Evolutionary conservation across 2,888 invertebrate genomes (phyloP).

Genomic region (Cheilosia grossa): DNA sequence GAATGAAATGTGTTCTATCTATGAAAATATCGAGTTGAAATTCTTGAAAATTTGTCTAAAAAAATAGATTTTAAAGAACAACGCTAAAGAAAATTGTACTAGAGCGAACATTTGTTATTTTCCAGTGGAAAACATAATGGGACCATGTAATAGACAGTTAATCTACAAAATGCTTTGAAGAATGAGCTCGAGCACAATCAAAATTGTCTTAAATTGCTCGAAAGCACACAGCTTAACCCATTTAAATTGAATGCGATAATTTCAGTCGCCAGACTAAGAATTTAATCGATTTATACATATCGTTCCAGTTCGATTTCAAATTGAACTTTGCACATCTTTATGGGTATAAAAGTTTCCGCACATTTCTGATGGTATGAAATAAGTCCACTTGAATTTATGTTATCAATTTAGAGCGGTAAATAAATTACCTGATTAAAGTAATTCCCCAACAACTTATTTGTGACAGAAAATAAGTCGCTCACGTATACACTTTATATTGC

Average conservation of each 20-base stretch:
- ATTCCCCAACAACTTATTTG: conserved; percentile 11
- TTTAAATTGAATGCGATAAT: not conserved
- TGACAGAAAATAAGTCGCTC: conserved; percentile 7
- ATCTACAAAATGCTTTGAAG: too few species aligned
- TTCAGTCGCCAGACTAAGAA: not conserved
- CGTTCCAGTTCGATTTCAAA: not conserved
- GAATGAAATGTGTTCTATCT: too few species aligned
- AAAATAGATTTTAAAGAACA: too few species aligned
- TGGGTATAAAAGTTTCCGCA: not conserved
- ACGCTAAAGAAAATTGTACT: too few species aligned
- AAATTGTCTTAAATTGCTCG: not conserved
- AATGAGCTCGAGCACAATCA: too few species aligned
- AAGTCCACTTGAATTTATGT: conserved; percentile 13
- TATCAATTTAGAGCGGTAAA: conserved; percentile 30
- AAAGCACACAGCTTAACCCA: not conserved
- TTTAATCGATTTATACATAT: not conserved
- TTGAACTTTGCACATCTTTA: conserved; percentile 1
- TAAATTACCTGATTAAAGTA: conserved; percentile 34
- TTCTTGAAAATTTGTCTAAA: too few species aligned
- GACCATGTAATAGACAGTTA: too few species aligned
- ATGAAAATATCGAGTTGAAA: too few species aligned
- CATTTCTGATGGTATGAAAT: conserved; percentile 8
- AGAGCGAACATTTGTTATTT: too few species aligned
- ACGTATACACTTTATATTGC: conserved; percentile 13
- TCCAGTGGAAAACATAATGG: too few species aligned